Evolutionary conservation across 2,113 vertebrate species (phyloP), one percentile per base, ranked within the genome.

Genomic region (Camelus dromedarius): DNA sequence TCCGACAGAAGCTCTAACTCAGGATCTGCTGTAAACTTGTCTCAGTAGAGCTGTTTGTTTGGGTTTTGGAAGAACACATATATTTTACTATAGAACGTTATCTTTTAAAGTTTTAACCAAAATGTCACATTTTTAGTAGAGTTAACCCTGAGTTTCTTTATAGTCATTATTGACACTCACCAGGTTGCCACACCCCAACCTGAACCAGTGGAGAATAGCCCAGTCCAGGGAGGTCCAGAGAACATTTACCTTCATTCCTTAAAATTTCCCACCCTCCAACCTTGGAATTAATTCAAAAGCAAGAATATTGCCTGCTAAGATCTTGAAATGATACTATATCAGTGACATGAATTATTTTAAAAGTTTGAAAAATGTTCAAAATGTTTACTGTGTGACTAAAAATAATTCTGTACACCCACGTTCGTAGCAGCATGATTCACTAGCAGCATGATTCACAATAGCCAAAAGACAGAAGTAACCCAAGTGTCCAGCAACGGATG

Each of bases 71-170:
- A 87, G 67, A 58, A n/a, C 48, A 48, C 26, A 19, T 60, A 5
- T 81, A 42, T 92, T 96, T 89, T 89, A 70, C 30, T 48, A 38
- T 28, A 42, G 35, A 69, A 48, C 28, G 50, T 80, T 79, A 26
- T 75, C 76, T 94, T 92, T 96, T 42, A 56, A 64, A 90, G 75
- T 26, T 11, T 30, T 95, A 60, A 52, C 67, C n/a, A 52, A 86
- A 75, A 58, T n/a, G 54, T 60, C 42, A 58, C 42, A 32, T 70
- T 35, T 89, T 85, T 30, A 81, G 30, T 75, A 80, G 85, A 46
- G n/a, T 38, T 35, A 20, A 83, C 58, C 19, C 22, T 81, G 19
- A 62, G 35, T 79, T 35, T 92, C 82, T 77, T n/a, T 52, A 26
- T 2, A 22, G 32, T 30, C 54, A 66, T 77, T 86, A 26, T 62